Evolutionary conservation across 2,113 vertebrate genomes (phyloP), one percentile per base, ranked within the genome.

Genomic region (Puma concolor): DNA sequence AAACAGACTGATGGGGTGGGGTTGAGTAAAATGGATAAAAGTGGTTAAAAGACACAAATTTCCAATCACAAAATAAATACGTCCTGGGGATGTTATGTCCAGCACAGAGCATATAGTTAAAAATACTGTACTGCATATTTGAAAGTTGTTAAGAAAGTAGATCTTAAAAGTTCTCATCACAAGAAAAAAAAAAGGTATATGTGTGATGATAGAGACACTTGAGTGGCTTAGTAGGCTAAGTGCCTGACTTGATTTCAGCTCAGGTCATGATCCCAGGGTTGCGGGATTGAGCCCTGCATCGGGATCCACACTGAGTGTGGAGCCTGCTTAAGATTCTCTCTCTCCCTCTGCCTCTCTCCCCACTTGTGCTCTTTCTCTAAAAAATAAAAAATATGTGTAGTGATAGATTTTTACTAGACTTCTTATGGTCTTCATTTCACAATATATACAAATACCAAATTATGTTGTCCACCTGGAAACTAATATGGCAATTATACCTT

Each of bases 1-100:
- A 48, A 94, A 27, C 12, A 89, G 41, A 89, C 23, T 50, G 79
- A 54, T 57, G 72, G 71, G 23, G 17, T 7, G 21, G 9, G 6
- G 17, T 64, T 60, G 41, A 54, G n/a, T 76, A 90, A 90, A 66
- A 79, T 36, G 52, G 6, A 10, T 63, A 9, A 71, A 72, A 33
- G 50, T n/a, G 66, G 52, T 83, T 66, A 72, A 63, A 94, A 64
- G 86, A 82, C 31, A 94, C n/a, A 89, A 94, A 89, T 17, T 89
- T 88, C 41, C 27, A 64, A 54, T 82, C 89, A 74, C 33, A 82
- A 72, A 94, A 81, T 81, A 94, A 94, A 5, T 88, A 71, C 72
- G 52, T 72, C 52, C 38, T 71, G 7, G 66, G 11, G 76, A 64
- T 82, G 15, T 88, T 82, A 94, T 50, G 36, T 72, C 88, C 29